A percentile compares a stretch with the other conserved stretches of the same genome.
Conservation (phyloP, 2,113 vertebrate genomes). For the Ceratotherium simum region DNA sequence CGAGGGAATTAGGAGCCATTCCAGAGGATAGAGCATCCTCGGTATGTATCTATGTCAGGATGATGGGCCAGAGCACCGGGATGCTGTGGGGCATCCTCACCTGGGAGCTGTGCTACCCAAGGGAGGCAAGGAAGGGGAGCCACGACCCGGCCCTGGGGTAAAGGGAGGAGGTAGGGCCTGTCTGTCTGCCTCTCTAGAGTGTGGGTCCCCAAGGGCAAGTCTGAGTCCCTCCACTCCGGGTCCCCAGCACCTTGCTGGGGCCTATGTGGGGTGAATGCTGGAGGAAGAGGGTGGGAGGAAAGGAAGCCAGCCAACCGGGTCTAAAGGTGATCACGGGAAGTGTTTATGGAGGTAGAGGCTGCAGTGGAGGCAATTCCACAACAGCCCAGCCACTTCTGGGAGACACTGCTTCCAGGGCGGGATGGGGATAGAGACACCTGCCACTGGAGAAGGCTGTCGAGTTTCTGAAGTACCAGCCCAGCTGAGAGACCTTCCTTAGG, state of each 20-base stretch:
- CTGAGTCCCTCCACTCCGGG: not conserved
- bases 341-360: not conserved
- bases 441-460: accelerated
- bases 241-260: not conserved
- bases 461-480: not conserved
- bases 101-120: not conserved
- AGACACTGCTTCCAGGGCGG: not conserved
- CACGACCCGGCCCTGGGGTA: not conserved
- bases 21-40: conserved; percentile 55
- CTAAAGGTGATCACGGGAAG: not conserved
- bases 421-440: not conserved
- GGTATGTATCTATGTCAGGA: not conserved
- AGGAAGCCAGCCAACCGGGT: not conserved
- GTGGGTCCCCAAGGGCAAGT: accelerated
- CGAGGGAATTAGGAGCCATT: conserved; percentile 63
- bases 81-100: accelerated
- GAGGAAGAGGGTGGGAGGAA: not conserved
- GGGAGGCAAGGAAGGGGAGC: not conserved
- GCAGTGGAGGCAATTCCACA: not conserved
- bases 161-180: not conserved
- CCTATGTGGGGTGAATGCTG: too few species aligned
- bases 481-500: not conserved
- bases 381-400: accelerated
- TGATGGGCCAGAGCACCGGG: accelerated
- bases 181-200: not conserved